phyloP scores from a whole-genome alignment of 2,888 invertebrate species.

The Parnassius smintheus region DNA sequence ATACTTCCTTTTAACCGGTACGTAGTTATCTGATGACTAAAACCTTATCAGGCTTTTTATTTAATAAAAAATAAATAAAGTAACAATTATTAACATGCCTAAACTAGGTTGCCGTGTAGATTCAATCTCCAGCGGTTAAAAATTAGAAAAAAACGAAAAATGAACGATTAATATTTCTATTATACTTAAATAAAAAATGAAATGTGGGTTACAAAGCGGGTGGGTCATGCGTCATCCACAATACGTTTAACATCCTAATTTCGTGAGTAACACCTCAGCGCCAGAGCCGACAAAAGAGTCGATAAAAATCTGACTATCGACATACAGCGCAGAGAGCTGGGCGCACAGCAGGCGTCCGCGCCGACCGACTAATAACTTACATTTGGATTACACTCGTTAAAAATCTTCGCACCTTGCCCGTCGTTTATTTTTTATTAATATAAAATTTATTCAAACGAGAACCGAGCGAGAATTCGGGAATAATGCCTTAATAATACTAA shows the following conservation, averaged over 20 bases:
- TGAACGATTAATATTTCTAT: slow-evolving; percentile 70
- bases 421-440: slow-evolving; percentile 75
- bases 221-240: slow-evolving; percentile 73
- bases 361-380: slow-evolving; percentile 74
- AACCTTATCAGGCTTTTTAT: no score
- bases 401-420: slow-evolving; percentile 72
- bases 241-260: slow-evolving; percentile 78
- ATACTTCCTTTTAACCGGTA: no score
- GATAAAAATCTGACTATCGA: slow-evolving; percentile 71
- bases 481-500: slow-evolving; percentile 70
- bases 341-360: slow-evolving; percentile 63
- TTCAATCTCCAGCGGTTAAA: slow-evolving; percentile 32
- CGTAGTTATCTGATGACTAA: no score
- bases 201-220: slow-evolving; percentile 50
- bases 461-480: slow-evolving; percentile 65
- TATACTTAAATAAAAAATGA: slow-evolving; percentile 43
- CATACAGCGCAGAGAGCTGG: slow-evolving; percentile 41
- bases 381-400: slow-evolving; percentile 79
- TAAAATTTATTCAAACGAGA: slow-evolving; percentile 73
- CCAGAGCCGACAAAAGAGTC: slow-evolving; percentile 75
- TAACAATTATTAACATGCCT: no score
- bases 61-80: no score
- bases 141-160: background rate
- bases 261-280: slow-evolving; percentile 70
- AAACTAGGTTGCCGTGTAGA: slow-evolving; percentile 35